Evolutionary conservation across 1,140 invertebrate genomes (phyloP).

Genomic region (Zaprionus africanus): DNA sequence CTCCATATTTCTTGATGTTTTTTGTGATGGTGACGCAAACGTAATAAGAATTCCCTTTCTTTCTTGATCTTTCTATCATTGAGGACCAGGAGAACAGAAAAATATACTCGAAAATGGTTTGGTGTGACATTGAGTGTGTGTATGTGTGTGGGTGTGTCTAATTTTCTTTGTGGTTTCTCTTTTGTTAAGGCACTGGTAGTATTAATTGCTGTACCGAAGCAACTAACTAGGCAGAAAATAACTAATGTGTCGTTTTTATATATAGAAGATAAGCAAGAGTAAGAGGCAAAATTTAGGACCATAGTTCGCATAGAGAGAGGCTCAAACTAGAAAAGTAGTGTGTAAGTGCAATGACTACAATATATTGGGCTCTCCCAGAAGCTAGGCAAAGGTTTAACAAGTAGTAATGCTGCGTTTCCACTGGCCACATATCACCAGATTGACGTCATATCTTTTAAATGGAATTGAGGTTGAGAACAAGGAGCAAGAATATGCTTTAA

Average conservation of each 20-base stretch:
- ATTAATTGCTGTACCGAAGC: slow-evolving; percentile 59
- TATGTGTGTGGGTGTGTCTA: slow-evolving; percentile 40
- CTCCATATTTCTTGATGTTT: slow-evolving; percentile 51
- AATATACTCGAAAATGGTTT: slow-evolving; percentile 1
- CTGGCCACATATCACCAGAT: neutral
- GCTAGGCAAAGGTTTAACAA: slow-evolving; percentile 3
- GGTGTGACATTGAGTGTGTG: slow-evolving; percentile 13
- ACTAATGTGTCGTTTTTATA: slow-evolving; percentile 5
- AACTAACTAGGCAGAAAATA: slow-evolving; percentile 39
- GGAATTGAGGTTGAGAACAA: neutral
- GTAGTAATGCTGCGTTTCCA: neutral
- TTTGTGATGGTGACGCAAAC: slow-evolving; percentile 37
- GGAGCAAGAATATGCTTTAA: neutral
- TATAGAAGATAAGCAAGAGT: slow-evolving; percentile 9
- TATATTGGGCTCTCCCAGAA: neutral
- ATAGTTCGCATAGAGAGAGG: neutral
- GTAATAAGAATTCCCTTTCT: slow-evolving; percentile 36
- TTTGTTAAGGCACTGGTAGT: slow-evolving; percentile 78
- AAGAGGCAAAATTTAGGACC: neutral
- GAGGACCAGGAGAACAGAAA: slow-evolving; percentile 29
- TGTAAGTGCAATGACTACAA: neutral
- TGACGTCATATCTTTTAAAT: neutral
- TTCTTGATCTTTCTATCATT: slow-evolving; percentile 4
- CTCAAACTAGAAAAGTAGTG: neutral
- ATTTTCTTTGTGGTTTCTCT: slow-evolving; percentile 37